Percentiles rank a stretch among this genome's conserved stretches.
Evolutionary conservation across 2,888 invertebrate genomes (phyloP).

Genomic region (Zygaena filipendulae): DNA sequence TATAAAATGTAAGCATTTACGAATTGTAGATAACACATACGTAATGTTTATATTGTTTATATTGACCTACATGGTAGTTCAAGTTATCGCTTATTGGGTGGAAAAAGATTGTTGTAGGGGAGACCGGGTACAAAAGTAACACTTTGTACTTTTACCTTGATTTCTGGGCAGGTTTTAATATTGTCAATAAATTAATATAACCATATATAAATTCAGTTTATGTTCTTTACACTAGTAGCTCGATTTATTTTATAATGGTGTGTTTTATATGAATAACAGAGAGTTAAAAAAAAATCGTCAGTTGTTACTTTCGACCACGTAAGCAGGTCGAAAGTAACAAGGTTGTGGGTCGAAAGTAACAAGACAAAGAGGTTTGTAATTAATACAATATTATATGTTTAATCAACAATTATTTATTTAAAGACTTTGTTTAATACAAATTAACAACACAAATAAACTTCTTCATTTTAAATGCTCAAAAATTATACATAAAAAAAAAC

Average conservation of each 20-base stretch:
- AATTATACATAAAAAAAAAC: conserved; percentile 6
- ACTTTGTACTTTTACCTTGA: conserved; percentile 9
- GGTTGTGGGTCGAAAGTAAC: conserved; percentile 17
- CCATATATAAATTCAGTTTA: conserved; percentile 12
- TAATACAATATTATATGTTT: conserved; percentile 10
- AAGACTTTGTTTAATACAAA: conserved; percentile 8
- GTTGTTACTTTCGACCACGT: conserved; percentile 17
- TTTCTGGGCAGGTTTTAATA: conserved; percentile 12
- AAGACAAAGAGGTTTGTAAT: conserved; percentile 12
- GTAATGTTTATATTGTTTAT: too few species aligned
- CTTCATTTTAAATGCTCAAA: conserved; percentile 6
- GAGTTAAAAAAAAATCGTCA: conserved; percentile 12
- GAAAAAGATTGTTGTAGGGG: too few species aligned
- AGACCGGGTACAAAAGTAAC: not conserved
- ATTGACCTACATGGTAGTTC: too few species aligned
- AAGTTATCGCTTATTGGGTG: too few species aligned
- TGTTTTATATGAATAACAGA: conserved; percentile 7
- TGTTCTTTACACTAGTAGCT: conserved; percentile 6
- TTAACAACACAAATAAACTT: conserved; percentile 10
- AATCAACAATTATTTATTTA: conserved; percentile 14
- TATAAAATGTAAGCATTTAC: too few species aligned
- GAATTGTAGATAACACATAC: too few species aligned
- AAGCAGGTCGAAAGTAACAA: conserved; percentile 17
- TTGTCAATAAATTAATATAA: conserved; percentile 13
- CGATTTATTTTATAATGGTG: conserved; percentile 6